Base-by-base conservation (phyloP, 53 echinoderm and acorn worm genomes). In the Holothuria leucospilota region DNA sequence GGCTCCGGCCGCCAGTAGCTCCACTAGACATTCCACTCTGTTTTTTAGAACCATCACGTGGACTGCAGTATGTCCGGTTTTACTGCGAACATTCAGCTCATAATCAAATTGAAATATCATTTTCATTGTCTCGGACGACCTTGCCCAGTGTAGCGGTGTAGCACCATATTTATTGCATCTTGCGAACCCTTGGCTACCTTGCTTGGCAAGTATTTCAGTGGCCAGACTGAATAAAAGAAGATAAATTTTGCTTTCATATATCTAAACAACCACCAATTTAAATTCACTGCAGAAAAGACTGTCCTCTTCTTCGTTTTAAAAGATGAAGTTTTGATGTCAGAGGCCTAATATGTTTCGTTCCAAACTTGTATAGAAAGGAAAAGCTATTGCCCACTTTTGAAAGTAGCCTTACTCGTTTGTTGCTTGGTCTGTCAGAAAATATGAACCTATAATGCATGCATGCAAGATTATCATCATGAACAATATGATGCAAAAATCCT, bases 61-160 rank as follows among this genome's bases (percentile, higher is more conserved):
- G 2, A 95, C 87, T 2, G 99, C 92, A 0, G 99, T 92, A 63
- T 99, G 92, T 0, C 95, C 95, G 10, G 89, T 95, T 65, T 88
- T 86, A 78, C 95, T 99, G 41, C 69, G 70, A 29, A 73, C 87
- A 72, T 99, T 74, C 63, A 95, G 77, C 60, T 95, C 91, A 66
- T 88, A 89, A 8, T 92, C 88, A 65, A 84, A 85, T 30, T 95
- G 80, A 11, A 92, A 90, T 20, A 92, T 79, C 82, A 93, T 82
- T 66, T 95, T 89, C 61, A 99, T 74, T 59, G 88, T 91, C 12
- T 78, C 93, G 0, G 90, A 8, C 12, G 89, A 71, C 78, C 93
- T 91, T 23, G 99, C 93, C 79, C 92, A 95, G 82, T 95, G 99
- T 26, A 99, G 88, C 6, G 90, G 88, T 2, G 99, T 95, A 15